Evolutionary conservation across 1,140 invertebrate species (phyloP).

Genomic region (Orchesella cincta): DNA sequence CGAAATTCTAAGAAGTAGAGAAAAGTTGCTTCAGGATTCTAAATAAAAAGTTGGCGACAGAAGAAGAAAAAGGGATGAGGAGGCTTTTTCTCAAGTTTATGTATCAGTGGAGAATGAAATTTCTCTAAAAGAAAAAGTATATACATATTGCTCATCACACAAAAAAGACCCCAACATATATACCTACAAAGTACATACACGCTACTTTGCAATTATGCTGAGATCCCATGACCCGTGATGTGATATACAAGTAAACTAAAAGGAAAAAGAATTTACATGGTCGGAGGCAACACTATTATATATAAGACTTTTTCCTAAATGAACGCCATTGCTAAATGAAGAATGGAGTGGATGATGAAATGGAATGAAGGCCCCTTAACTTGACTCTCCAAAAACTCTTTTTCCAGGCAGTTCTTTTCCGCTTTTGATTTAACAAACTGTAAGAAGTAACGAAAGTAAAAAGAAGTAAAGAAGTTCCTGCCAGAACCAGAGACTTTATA

Average conservation of each 20-base stretch:
- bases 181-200: no score
- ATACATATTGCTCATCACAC: no score
- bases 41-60: conserved; percentile 29
- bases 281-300: no score
- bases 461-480: conserved; percentile 13
- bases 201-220: no score
- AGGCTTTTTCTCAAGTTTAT: conserved; percentile 10
- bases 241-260: no score
- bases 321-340: background rate
- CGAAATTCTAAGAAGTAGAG: conserved; percentile 4
- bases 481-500: conserved; percentile 13
- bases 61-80: conserved; percentile 23
- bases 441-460: background rate
- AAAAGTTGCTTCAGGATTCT: conserved; percentile 24
- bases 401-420: background rate
- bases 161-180: no score
- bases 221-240: no score
- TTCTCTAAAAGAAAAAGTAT: background rate
- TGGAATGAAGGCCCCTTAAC: background rate
- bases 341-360: conserved; percentile 3
- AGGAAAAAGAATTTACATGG: background rate
- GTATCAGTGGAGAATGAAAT: conserved; percentile 1
- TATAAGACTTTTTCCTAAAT: background rate
- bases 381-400: background rate
- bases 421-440: background rate